Percentiles rank a stretch among this genome's conserved stretches.
Evolutionary conservation across 1,140 invertebrate genomes (phyloP).

Genomic region (Mizuhopecten yessoensis): DNA sequence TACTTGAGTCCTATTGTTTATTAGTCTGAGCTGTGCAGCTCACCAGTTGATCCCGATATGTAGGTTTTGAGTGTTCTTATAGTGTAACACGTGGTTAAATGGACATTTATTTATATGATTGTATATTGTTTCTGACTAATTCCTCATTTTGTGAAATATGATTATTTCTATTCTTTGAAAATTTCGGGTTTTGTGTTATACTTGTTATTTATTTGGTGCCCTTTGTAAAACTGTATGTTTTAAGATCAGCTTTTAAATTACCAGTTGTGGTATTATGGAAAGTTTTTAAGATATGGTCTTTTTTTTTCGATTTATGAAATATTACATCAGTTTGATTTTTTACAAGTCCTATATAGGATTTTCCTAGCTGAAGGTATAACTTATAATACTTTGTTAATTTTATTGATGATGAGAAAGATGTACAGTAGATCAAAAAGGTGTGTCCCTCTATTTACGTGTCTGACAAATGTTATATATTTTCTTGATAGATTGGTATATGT

Average conservation of each 20-base stretch:
- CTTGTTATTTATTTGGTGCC: not conserved
- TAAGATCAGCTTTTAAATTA: not conserved
- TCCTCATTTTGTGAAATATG: not conserved
- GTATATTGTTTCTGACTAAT: not conserved
- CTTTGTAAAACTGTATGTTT: not conserved
- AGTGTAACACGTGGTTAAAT: not conserved
- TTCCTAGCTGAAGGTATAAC: not conserved
- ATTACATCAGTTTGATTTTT: not conserved
- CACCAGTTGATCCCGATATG: not conserved
- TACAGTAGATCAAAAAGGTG: too few species aligned
- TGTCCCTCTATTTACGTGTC: not conserved
- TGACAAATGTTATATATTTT: slow-evolving; percentile 30
- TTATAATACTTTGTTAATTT: not conserved
- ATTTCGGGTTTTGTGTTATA: not conserved
- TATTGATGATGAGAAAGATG: not conserved
- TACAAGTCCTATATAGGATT: not conserved
- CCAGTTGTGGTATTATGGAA: not conserved
- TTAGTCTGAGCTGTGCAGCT: too few species aligned
- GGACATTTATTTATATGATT: not conserved
- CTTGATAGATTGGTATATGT: not conserved
- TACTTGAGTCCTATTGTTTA: not conserved
- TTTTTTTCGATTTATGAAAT: not conserved
- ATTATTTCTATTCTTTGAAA: not conserved
- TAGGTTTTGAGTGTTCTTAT: not conserved
- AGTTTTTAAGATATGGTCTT: not conserved